These are phyloP conservation scores for Macropis europaea DNA, from an alignment of 2,888 invertebrate species.

Conservation along the genomic window DNA sequence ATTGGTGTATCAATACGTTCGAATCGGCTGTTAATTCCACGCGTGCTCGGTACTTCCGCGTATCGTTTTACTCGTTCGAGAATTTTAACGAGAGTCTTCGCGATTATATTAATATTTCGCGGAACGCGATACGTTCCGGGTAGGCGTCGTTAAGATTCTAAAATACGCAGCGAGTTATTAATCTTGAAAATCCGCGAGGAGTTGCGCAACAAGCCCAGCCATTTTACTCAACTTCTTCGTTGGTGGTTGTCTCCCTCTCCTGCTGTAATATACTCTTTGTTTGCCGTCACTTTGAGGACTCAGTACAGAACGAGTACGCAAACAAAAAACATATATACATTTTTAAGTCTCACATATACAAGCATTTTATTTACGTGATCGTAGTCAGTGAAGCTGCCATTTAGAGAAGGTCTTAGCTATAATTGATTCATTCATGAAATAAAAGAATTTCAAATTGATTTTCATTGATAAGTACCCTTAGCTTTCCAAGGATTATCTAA, in stretches of 20 bases:
- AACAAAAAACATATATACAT: no score
- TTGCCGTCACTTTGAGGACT: slow-evolving; percentile 1
- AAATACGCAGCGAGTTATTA: slow-evolving; percentile 16
- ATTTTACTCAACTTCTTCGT: background rate
- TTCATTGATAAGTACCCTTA: no score
- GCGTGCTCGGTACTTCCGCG: background rate
- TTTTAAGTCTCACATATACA: no score
- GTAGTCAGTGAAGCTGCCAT: no score
- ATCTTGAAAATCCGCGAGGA: slow-evolving; percentile 8
- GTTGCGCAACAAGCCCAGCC: background rate
- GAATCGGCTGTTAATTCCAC: slow-evolving; percentile 11
- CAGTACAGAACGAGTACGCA: background rate
- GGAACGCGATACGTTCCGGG: slow-evolving; percentile 14
- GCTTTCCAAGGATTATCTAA: no score
- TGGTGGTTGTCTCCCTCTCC: background rate
- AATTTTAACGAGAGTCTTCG: slow-evolving; percentile 22
- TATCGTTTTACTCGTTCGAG: slow-evolving; percentile 16
- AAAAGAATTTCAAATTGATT: no score
- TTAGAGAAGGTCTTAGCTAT: no score
- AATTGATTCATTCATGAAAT: no score
- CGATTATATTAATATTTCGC: slow-evolving; percentile 32
- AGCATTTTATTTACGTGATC: no score
- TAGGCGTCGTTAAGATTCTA: slow-evolving; percentile 3
- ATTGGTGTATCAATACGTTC: background rate
- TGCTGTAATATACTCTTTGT: background rate